Percentiles rank a stretch among this genome's conserved stretches.
Conservation (phyloP, 2,113 vertebrate species). For the Lepidothrix coronata region DNA sequence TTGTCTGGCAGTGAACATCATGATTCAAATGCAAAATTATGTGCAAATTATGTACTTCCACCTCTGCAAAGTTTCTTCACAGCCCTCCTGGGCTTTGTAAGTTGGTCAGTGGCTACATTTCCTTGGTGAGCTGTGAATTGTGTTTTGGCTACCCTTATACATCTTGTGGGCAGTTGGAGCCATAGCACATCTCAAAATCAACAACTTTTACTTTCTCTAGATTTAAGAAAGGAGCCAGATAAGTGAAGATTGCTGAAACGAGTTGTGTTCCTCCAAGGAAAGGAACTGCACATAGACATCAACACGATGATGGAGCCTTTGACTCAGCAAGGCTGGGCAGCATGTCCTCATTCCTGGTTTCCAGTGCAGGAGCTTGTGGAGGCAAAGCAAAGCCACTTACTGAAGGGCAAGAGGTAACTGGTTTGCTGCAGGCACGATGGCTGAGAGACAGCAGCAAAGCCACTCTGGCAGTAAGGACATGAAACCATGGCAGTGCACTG, state of each 20-base stretch:
- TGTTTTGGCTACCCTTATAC: background rate
- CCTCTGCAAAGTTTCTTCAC: background rate
- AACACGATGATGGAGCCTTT: background rate
- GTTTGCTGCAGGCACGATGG: background rate
- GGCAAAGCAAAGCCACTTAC: background rate
- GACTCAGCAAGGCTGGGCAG: background rate
- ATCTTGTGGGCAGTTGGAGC: background rate
- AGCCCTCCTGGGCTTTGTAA: background rate
- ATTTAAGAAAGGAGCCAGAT: background rate
- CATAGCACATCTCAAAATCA: background rate
- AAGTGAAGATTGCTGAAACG: background rate
- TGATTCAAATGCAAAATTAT: background rate
- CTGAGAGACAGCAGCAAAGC: background rate
- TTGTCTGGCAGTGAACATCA: background rate
- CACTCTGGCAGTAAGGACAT: background rate
- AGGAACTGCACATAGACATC: too few relatives aligned
- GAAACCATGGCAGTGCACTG: background rate
- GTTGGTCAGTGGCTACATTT: background rate
- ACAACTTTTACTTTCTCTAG: background rate
- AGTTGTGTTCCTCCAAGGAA: background rate
- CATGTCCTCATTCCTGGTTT: rapidly evolving
- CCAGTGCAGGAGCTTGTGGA: background rate
- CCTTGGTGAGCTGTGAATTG: background rate
- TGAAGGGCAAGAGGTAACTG: background rate
- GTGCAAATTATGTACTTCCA: background rate